phyloP scores from a whole-genome alignment of 2,113 vertebrate genomes.

The Axis porcinus region DNA sequence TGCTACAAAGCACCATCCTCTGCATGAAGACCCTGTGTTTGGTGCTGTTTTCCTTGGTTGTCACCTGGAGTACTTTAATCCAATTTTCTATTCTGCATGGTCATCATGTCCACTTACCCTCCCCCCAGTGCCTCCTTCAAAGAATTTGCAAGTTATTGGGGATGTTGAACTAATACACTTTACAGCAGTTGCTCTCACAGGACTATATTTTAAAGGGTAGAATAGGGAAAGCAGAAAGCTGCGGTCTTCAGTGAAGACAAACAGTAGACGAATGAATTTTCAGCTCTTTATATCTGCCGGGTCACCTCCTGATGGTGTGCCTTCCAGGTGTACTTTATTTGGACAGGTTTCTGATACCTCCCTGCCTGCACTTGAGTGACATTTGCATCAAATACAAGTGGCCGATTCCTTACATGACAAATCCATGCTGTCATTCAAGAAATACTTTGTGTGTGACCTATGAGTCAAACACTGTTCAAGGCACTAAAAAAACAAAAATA shows the following conservation, averaged over 20 bases:
- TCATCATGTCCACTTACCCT: neutral
- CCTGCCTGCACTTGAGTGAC: neutral
- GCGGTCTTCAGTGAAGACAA: neutral
- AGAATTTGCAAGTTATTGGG: conserved; percentile 53
- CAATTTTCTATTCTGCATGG: neutral
- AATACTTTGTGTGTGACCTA: neutral
- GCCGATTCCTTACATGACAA: neutral
- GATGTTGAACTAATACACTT: conserved; percentile 65
- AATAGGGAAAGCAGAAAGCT: neutral
- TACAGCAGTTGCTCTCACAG: neutral
- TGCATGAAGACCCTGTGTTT: neutral
- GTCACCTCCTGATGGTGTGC: neutral
- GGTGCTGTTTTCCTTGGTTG: neutral
- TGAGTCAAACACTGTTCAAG: neutral
- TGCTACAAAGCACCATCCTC: neutral
- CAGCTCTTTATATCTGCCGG: neutral
- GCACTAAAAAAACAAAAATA: neutral
- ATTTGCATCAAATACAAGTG: neutral
- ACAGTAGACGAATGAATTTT: neutral
- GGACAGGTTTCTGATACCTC: neutral
- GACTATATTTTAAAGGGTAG: conserved; percentile 21
- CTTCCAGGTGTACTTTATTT: neutral
- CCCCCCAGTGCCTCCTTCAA: conserved; percentile 25
- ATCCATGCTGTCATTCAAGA: neutral
- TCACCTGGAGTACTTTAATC: neutral